A percentile compares a stretch with the other conserved stretches of the same genome.
These are phyloP conservation scores for Drosophila triauraria DNA, from an alignment of 1,140 invertebrate genomes.

Conservation along the genomic window DNA sequence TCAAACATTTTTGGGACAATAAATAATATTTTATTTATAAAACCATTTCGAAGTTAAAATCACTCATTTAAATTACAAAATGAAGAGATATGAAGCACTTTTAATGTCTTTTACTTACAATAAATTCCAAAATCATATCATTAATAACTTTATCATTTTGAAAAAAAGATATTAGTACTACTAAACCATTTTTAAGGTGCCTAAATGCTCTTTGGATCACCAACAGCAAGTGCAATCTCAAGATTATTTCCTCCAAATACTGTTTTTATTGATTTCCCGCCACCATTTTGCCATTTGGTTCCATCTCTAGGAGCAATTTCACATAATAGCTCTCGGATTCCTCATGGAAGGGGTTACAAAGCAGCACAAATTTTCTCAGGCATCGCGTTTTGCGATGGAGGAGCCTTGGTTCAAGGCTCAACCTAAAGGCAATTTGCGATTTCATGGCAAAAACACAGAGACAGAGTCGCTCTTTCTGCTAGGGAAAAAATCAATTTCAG, in stretches of 20 bases:
- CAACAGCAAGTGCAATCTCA: background rate
- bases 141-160: background rate
- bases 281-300: slow-evolving; percentile 12
- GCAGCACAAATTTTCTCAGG: slow-evolving; percentile 35
- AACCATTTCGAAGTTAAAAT: too few species aligned
- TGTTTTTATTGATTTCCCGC: slow-evolving; percentile 11
- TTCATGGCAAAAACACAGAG: slow-evolving; percentile 46
- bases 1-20: too few species aligned
- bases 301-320: slow-evolving; percentile 13
- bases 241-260: background rate
- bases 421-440: slow-evolving; percentile 48
- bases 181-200: background rate
- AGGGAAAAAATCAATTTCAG: slow-evolving; percentile 50
- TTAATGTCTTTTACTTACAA: background rate
- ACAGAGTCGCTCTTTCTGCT: too few species aligned
- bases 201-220: background rate
- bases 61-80: too few species aligned
- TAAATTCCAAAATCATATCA: background rate
- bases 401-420: slow-evolving; percentile 47
- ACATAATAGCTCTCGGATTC: slow-evolving; percentile 25
- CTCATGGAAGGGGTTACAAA: slow-evolving; percentile 21
- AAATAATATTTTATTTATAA: too few species aligned
- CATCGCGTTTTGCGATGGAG: slow-evolving; percentile 7
- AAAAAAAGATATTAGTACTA: background rate
- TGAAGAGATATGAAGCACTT: too few species aligned